Base-by-base conservation (phyloP, 2,888 invertebrate species). In the Diaprepes abbreviatus region DNA sequence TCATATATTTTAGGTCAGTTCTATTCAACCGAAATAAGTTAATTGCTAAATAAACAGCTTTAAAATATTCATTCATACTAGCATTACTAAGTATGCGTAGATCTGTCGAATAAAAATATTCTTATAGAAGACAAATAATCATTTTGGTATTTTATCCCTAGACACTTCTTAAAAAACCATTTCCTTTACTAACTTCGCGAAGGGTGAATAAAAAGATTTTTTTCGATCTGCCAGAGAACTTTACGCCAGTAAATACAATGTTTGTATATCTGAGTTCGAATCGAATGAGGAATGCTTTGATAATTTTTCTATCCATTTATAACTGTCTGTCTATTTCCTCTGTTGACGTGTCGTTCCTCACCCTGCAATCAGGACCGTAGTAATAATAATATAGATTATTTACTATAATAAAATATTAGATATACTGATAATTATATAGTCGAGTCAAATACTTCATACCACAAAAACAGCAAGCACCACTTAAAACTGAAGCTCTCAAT, bases 291-390 rank as follows among this genome's bases (percentile, higher is more conserved):
- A 84, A 84, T 87, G 86, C 87, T 88, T 83, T 87, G 86, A 88
- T 89, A 88, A 89, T 89, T 89, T 89, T 89, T 89, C 88, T 87
- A 84, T 87, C 86, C 89, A 89, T 89, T 89, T 89, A 89, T 89
- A 89, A 85, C 89, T 88, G 89, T 89, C 89, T 85, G 87, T 87
- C 88, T 87, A 87, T 88, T 89, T 87, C 88, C 87, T 88, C 84
- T 86, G 81, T 81, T 82, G 84, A 84, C 83, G 81, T 80, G 79
- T 80, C 80, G 80, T 79, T 76, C 74, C 78, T 77, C 73, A 75
- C 77, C 75, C 78, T 76, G 16, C 9, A 9, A n/a, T 50, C 48
- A 58, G 58, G 40, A 48, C 45, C 24, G 52, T 17, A 52, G 12
- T 43, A 19, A 19, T 21, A 45, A 14, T n/a, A n/a, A n/a, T n/a